phyloP scores from a whole-genome alignment of 2,797 vertebrate genomes.

The Poecilia wingei region DNA sequence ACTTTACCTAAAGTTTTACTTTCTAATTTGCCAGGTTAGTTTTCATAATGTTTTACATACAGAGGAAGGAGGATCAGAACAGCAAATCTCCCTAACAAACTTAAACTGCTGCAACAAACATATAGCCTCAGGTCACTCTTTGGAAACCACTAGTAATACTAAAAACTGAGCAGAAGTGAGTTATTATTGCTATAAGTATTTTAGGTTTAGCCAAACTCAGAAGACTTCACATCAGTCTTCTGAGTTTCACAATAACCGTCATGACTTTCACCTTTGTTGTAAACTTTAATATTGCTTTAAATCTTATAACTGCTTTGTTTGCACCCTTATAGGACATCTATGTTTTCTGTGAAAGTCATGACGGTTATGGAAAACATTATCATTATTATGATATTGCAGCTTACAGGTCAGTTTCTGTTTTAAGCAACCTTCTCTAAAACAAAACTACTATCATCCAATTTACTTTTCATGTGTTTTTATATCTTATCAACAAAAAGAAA shows the following conservation, averaged over 20 bases:
- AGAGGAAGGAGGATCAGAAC: not conserved
- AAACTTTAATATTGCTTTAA: not conserved
- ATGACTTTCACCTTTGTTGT: not conserved
- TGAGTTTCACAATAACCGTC: too few relatives aligned
- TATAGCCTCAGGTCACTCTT: not conserved
- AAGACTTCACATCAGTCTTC: not conserved
- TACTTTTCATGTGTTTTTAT: not conserved
- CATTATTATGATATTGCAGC: too few relatives aligned
- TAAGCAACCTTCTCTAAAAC: too few relatives aligned
- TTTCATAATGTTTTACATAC: constrained; percentile 1
- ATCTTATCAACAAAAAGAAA: too few relatives aligned
- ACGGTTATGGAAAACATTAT: too few relatives aligned
- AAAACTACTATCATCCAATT: not conserved
- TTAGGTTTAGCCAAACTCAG: not conserved
- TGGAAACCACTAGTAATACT: not conserved
- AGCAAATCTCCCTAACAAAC: not conserved
- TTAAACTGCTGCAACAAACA: not conserved
- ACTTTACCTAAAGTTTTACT: not conserved
- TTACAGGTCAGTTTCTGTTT: too few relatives aligned
- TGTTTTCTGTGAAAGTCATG: too few relatives aligned
- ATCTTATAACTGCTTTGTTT: not conserved
- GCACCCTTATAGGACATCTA: too few relatives aligned
- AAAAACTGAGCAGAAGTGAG: not conserved
- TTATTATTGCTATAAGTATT: not conserved
- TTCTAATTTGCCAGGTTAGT: not conserved